Percentiles rank a stretch among this genome's conserved stretches.
phyloP scores from a whole-genome alignment of 2,888 invertebrate species.

The Thysanoteuthis rhombus region DNA sequence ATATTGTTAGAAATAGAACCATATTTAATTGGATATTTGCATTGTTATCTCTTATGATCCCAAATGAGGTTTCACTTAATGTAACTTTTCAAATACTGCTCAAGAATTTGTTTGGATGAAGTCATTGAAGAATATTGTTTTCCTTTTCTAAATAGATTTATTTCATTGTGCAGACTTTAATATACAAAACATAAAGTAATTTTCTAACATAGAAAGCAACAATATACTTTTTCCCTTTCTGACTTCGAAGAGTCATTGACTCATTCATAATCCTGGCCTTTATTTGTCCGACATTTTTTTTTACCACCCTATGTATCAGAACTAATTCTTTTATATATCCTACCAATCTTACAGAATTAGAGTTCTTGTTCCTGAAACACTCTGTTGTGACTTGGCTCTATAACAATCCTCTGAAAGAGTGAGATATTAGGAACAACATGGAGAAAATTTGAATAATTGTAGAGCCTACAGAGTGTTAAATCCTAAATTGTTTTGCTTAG shows the following conservation, averaged over 20 bases:
- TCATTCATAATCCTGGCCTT: too few relatives aligned
- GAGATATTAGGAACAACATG: background rate
- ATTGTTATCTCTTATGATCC: background rate
- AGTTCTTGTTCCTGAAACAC: background rate
- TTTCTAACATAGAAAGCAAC: too few relatives aligned
- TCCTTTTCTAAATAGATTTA: background rate
- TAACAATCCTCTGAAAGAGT: background rate
- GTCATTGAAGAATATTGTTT: background rate
- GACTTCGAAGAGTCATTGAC: too few relatives aligned
- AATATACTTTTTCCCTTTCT: background rate
- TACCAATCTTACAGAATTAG: background rate
- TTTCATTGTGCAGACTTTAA: background rate
- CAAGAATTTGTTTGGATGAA: background rate
- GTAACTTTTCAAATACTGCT: background rate
- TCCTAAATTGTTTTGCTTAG: background rate
- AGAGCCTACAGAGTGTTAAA: background rate
- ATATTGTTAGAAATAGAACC: background rate
- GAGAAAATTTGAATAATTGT: background rate
- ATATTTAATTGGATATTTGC: background rate
- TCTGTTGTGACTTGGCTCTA: background rate
- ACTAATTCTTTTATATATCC: too few relatives aligned
- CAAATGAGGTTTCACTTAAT: background rate
- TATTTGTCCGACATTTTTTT: too few relatives aligned
- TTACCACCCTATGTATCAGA: too few relatives aligned
- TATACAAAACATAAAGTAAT: background rate